Percentiles rank a stretch among this genome's conserved stretches.
These are phyloP conservation scores for Rhagophthalmus giganteus DNA, from an alignment of 2,888 invertebrate genomes.

Conservation along the genomic window DNA sequence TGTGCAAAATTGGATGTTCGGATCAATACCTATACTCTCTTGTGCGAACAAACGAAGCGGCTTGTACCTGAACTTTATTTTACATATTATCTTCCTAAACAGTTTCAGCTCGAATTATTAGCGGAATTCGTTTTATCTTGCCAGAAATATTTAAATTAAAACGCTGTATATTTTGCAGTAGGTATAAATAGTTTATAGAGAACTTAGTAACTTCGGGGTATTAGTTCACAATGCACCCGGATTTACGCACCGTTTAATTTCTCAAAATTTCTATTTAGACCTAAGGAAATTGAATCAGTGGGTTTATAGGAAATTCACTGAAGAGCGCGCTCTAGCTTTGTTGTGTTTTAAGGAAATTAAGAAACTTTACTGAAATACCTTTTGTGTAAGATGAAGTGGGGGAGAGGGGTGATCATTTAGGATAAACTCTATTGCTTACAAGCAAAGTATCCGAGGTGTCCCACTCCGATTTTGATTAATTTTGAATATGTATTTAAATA, in stretches of 20 bases:
- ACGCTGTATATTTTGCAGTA: too few species aligned
- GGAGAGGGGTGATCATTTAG: too few species aligned
- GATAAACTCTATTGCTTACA: too few species aligned
- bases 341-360: neutral
- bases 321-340: neutral
- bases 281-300: neutral
- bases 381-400: too few species aligned
- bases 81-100: neutral
- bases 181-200: too few species aligned
- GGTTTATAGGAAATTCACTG: neutral
- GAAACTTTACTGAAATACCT: neutral
- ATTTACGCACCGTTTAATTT: neutral
- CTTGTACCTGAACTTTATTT: neutral
- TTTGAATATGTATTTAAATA: too few species aligned
- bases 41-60: neutral
- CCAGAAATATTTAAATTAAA: too few species aligned
- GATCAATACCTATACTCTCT: slow-evolving; percentile 17
- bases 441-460: too few species aligned
- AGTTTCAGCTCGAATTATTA: neutral
- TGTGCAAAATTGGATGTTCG: slow-evolving; percentile 17
- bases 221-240: neutral
- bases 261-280: neutral
- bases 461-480: too few species aligned
- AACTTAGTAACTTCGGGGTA: neutral
- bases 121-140: neutral